Base-by-base conservation (phyloP, 2,797 vertebrate genomes). In the Danionella dracula region DNA sequence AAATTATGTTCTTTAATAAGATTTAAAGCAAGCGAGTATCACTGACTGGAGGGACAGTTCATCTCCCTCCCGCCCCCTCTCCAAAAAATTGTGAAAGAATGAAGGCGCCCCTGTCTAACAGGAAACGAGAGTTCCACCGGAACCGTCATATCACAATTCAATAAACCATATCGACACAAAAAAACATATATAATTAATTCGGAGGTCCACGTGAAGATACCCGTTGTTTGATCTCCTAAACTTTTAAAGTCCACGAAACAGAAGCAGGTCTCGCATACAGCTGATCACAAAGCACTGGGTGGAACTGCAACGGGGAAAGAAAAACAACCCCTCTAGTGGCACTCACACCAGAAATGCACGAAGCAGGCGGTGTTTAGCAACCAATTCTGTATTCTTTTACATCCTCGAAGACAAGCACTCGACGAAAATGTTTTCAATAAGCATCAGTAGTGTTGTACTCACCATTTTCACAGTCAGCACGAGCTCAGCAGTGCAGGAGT, bases 401-500 rank as follows among this genome's bases (percentile, higher is more conserved):
- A 50, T 15, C 16, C 8, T 20, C 8, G 9, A 11, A n/a, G 11
- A 32, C 12, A 6, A 9, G 4, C n/a, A 31, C 23, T 0, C 8
- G 13, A 19, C 37, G 19, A 5, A 20, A 21, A 13, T 41, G 5
- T 23, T 7, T 46, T 4, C 21, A 32, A 2, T 29, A 17, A 60
- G 9, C 27, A 15, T 34, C 4, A 7, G n/a, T 34, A 41, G 40
- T 32, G 40, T 34, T 27, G 51, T 59, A 73, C 80, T 82, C 71
- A 82, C 80, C 80, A 82, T 82, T 78, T 82, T 80, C 71, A 23
- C 73, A 74, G 76, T 68, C 71, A 49, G 66, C 60, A 46, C 42
- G 69, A 68, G 58, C 67, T 50, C 40, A 63, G 55, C 69, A 63
- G 53, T 53, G 59, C 72, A 66, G 44, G 49, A 32, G 55, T 62